phyloP scores from a whole-genome alignment of 2,888 invertebrate species.

The Lottia scabra region DNA sequence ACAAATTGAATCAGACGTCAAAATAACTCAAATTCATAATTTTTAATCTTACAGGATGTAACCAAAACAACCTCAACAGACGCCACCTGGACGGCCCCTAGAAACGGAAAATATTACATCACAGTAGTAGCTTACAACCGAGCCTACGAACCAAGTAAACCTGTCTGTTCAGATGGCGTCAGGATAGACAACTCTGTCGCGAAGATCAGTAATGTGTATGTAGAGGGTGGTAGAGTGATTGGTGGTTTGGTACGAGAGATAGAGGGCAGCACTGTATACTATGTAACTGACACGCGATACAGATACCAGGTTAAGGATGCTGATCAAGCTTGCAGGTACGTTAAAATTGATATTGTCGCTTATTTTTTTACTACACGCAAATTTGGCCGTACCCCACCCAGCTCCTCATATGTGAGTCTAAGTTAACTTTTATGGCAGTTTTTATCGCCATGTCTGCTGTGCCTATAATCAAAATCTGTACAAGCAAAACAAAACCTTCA shows the following conservation, averaged over 20 bases:
- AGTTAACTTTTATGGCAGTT: too few relatives aligned
- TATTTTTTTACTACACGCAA: too few relatives aligned
- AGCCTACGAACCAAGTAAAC: slow-evolving; percentile 41
- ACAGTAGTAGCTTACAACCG: slow-evolving; percentile 52
- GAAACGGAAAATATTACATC: slow-evolving; percentile 39
- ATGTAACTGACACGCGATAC: not conserved
- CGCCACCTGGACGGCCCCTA: slow-evolving; percentile 31
- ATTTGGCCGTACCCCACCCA: too few relatives aligned
- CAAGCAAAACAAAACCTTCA: too few relatives aligned
- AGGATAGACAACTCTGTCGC: slow-evolving; percentile 34
- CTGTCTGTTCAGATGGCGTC: slow-evolving; percentile 54
- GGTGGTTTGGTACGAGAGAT: slow-evolving; percentile 32
- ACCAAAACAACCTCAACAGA: slow-evolving; percentile 28
- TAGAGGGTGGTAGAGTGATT: slow-evolving; percentile 31
- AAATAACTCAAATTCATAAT: too few relatives aligned
- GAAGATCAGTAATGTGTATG: slow-evolving; percentile 25
- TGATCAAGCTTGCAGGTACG: not conserved
- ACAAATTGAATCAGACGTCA: too few relatives aligned
- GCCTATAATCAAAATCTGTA: too few relatives aligned
- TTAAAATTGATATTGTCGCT: too few relatives aligned
- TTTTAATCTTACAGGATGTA: not conserved
- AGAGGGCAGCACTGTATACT: not conserved
- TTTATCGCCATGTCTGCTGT: too few relatives aligned
- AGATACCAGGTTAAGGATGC: not conserved
- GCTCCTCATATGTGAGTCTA: too few relatives aligned